A percentile compares a stretch with the other conserved stretches of the same genome.
Conservation (phyloP, 2,888 invertebrate genomes). For the Coenonympha arcania region DNA sequence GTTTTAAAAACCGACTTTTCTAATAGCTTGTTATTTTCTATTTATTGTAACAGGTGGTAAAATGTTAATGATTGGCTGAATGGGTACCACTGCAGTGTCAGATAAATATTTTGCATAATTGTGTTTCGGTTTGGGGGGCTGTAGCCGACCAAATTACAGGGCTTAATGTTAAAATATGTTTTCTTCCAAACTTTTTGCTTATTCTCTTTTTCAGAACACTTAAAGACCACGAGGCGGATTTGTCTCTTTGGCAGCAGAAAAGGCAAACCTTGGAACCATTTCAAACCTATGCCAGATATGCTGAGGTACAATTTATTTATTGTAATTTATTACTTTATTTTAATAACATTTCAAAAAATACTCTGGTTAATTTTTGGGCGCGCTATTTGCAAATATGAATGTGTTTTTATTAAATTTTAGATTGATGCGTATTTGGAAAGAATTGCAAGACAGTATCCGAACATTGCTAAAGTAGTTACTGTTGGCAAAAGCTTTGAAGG, state of each 20-base stretch:
- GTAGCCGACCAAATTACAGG: neutral
- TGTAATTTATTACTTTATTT: too few relatives aligned
- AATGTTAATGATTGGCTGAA: too few relatives aligned
- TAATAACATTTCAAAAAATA: too few relatives aligned
- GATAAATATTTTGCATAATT: too few relatives aligned
- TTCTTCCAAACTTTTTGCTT: neutral
- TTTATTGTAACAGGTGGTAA: too few relatives aligned
- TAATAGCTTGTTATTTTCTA: too few relatives aligned
- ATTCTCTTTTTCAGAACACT: conserved; percentile 29
- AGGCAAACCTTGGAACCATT: conserved; percentile 47
- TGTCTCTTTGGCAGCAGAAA: conserved; percentile 26
- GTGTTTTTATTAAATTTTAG: conserved; percentile 32
- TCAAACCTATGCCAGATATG: conserved; percentile 73
- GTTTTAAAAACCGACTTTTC: too few relatives aligned
- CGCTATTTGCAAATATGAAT: too few relatives aligned
- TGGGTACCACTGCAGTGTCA: too few relatives aligned
- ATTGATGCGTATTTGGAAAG: conserved; percentile 68
- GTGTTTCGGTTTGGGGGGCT: too few relatives aligned
- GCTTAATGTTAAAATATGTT: neutral
- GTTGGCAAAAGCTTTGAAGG: conserved; percentile 76
- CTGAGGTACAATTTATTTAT: conserved; percentile 58
- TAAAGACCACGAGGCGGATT: conserved; percentile 31
- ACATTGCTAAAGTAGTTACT: conserved; percentile 65
- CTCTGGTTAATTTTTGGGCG: too few relatives aligned
- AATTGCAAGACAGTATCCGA: conserved; percentile 64